Evolutionary conservation across 2,888 invertebrate genomes (phyloP).

Genomic region (Fragum fragum): DNA sequence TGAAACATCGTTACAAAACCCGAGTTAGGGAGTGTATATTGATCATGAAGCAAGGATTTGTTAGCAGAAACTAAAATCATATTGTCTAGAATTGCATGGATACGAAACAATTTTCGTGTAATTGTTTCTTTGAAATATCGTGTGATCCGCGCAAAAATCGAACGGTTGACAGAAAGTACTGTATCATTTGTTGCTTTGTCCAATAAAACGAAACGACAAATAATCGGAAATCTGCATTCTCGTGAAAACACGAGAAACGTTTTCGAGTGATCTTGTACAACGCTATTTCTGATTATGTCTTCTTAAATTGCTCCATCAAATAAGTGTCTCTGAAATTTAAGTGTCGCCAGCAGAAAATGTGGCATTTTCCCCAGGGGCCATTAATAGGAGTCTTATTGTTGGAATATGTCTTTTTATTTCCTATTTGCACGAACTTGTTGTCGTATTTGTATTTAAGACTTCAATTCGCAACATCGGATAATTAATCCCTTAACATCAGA

Average conservation of each 20-base stretch:
- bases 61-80: no score
- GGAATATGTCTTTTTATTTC: neutral
- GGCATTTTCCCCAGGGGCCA: neutral
- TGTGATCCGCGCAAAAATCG: no score
- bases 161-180: conserved; percentile 23
- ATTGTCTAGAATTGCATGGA: no score
- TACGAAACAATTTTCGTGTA: no score
- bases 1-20: no score
- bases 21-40: no score
- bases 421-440: neutral
- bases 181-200: conserved; percentile 27
- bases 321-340: conserved; percentile 37
- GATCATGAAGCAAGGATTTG: no score
- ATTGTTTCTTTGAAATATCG: no score
- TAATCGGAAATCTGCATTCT: conserved; percentile 61
- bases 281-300: conserved; percentile 59
- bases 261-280: conserved; percentile 56
- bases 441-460: neutral
- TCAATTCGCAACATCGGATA: neutral
- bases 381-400: neutral
- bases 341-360: conserved; percentile 29
- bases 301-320: conserved; percentile 59
- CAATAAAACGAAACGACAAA: conserved; percentile 38
- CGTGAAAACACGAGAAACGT: conserved; percentile 62
- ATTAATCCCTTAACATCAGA: no score